Percentiles rank a stretch among this genome's conserved stretches.
Conservation (phyloP, 2,797 vertebrate genomes). For the Iguana delicatissima region DNA sequence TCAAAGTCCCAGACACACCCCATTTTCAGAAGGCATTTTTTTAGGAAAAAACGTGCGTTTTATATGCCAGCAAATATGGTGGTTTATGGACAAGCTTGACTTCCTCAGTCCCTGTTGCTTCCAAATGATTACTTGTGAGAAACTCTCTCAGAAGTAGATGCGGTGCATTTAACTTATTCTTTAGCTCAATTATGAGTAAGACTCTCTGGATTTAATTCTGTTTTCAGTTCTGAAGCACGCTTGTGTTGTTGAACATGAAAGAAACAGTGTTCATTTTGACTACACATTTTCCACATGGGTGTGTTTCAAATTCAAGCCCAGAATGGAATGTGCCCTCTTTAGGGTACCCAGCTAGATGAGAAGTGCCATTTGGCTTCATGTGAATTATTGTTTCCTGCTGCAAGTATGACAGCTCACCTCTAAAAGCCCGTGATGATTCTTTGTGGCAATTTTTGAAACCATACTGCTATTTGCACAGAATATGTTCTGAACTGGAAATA, state of each 20-base stretch:
- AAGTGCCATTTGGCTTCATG: not conserved
- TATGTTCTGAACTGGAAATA: too few species aligned
- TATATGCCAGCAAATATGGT: too few species aligned
- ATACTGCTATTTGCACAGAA: not conserved
- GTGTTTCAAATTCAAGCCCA: not conserved
- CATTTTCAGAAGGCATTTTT: too few species aligned
- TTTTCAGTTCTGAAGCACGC: not conserved
- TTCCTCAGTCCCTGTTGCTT: too few species aligned
- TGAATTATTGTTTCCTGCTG: not conserved
- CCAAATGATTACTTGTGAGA: too few species aligned
- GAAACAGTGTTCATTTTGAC: not conserved
- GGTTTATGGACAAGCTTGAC: too few species aligned
- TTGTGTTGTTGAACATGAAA: not conserved
- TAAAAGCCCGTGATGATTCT: not conserved
- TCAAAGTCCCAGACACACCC: too few species aligned
- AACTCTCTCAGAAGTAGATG: too few species aligned
- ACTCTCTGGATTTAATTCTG: not conserved
- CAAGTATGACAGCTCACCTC: not conserved
- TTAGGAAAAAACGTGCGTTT: too few species aligned
- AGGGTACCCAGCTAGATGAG: not conserved
- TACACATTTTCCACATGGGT: not conserved
- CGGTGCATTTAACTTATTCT: not conserved
- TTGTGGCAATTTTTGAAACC: conserved; percentile 19
- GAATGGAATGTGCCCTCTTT: not conserved
- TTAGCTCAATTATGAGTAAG: not conserved